phyloP scores from a whole-genome alignment of 1,140 invertebrate species.

The Calephelis nemesis region DNA sequence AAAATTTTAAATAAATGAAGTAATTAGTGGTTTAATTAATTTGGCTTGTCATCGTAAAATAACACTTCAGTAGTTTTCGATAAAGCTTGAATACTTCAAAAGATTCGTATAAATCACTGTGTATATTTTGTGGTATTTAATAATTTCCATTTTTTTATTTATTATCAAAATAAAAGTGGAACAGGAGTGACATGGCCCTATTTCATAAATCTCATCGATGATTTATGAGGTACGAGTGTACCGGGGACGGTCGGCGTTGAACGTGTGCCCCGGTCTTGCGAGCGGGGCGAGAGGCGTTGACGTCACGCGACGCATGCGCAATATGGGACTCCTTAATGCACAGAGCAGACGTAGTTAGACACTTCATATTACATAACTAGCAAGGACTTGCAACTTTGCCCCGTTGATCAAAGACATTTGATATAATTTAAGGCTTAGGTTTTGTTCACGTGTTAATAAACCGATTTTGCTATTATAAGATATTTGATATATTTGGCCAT shows the following conservation, averaged over 20 bases:
- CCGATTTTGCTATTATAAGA: too few species aligned
- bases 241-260: slow-evolving; percentile 39
- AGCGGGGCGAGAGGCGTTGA: slow-evolving; percentile 57
- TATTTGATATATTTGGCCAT: too few species aligned
- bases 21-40: neutral
- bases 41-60: neutral
- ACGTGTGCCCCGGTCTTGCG: slow-evolving; percentile 41
- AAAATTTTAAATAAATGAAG: too few species aligned
- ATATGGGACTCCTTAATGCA: slow-evolving; percentile 49
- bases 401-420: too few species aligned
- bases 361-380: too few species aligned
- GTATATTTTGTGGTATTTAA: too few species aligned
- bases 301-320: slow-evolving; percentile 68
- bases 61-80: too few species aligned
- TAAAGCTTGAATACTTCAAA: too few species aligned
- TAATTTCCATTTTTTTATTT: neutral
- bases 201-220: slow-evolving; percentile 41
- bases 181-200: slow-evolving; percentile 27
- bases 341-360: slow-evolving; percentile 38
- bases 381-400: too few species aligned
- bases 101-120: too few species aligned
- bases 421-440: too few species aligned
- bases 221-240: slow-evolving; percentile 36
- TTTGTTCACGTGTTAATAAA: too few species aligned
- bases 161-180: slow-evolving; percentile 20